Percentiles rank a stretch among this genome's conserved stretches.
These are phyloP conservation scores for Regulus satrapa DNA, from an alignment of 2,113 vertebrate species.

Conservation along the genomic window DNA sequence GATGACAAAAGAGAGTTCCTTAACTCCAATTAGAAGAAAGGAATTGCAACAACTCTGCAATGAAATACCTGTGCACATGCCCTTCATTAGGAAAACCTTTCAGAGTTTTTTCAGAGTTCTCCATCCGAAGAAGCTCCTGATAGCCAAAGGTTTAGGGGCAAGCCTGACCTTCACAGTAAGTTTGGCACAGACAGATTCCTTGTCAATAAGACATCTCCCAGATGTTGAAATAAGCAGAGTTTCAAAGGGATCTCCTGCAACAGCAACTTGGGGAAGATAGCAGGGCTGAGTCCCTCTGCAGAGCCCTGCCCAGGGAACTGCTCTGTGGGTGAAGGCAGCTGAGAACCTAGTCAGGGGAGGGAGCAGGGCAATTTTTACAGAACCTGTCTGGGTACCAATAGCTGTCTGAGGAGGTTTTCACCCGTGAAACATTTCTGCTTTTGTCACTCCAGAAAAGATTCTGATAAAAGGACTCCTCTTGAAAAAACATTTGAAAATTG, in stretches of 20 bases:
- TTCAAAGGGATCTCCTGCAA: background rate
- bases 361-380: background rate
- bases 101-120: background rate
- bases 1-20: background rate
- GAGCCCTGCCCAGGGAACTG: background rate
- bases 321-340: background rate
- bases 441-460: background rate
- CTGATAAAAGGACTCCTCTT: background rate
- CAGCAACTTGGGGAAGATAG: background rate
- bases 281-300: background rate
- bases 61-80: background rate
- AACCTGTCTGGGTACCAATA: background rate
- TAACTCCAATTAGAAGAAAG: background rate
- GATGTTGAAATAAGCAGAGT: background rate
- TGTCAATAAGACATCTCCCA: background rate
- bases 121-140: background rate
- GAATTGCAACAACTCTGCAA: background rate
- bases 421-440: background rate
- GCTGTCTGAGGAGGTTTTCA: background rate
- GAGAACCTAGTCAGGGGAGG: background rate
- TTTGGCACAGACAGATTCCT: background rate
- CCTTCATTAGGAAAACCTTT: background rate
- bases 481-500: background rate
- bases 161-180: background rate
- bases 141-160: background rate